Percentiles rank a stretch among this genome's conserved stretches.
Evolutionary conservation across 2,113 vertebrate species (phyloP).

Genomic region (Rhombomys opimus): DNA sequence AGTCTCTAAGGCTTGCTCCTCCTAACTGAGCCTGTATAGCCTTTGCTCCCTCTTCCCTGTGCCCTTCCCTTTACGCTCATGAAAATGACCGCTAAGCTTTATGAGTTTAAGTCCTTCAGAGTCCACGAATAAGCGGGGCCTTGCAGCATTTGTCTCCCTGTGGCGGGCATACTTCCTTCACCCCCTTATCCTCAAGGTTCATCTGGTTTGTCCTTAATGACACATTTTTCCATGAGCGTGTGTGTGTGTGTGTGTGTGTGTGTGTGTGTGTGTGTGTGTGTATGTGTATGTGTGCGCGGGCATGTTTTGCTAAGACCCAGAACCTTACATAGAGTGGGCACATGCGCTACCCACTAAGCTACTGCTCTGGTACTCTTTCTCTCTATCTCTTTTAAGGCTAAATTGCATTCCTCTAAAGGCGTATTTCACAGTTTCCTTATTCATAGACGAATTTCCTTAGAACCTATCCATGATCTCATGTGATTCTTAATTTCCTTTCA

Average conservation of each 20-base stretch:
- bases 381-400: neutral
- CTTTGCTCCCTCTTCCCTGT: neutral
- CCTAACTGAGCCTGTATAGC: neutral
- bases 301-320: neutral
- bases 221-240: too few relatives aligned
- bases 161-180: neutral
- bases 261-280: too few relatives aligned
- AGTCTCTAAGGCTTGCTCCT: neutral
- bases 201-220: too few relatives aligned
- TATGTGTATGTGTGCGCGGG: neutral
- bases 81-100: neutral
- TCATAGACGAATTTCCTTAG: neutral
- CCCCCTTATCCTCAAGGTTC: neutral
- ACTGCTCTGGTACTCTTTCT: neutral
- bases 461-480: neutral
- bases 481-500: neutral
- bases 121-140: neutral
- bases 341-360: neutral
- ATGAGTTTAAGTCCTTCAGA: neutral
- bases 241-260: too few relatives aligned
- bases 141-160: neutral
- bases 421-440: neutral
- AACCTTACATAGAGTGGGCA: neutral
- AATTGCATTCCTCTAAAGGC: neutral
- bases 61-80: neutral